Conservation (phyloP, 2,797 vertebrate genomes). For the Chaenodraco wilsoni region DNA sequence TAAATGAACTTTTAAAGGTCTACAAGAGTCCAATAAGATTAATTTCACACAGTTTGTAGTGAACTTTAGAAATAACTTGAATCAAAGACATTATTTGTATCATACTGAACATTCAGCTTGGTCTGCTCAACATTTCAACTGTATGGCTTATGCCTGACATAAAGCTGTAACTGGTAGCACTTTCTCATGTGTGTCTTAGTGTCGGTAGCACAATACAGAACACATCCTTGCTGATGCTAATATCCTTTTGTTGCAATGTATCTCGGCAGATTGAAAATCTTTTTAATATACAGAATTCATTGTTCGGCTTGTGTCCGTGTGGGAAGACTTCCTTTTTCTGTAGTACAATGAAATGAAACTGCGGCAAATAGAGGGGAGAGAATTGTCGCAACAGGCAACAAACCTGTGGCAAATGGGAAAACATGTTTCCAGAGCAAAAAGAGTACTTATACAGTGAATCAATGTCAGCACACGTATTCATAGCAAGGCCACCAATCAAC, state of each 20-base stretch:
- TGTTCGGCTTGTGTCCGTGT: slow-evolving; percentile 20
- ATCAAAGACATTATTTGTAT: slow-evolving; percentile 17
- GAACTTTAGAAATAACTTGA: slow-evolving; percentile 12
- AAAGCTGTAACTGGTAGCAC: neutral
- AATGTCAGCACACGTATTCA: slow-evolving; percentile 10
- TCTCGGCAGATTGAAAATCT: slow-evolving; percentile 4
- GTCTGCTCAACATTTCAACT: neutral
- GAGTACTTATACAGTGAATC: slow-evolving; percentile 14
- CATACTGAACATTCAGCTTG: neutral
- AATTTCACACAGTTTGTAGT: neutral
- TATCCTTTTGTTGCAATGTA: slow-evolving; percentile 15
- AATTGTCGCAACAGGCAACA: slow-evolving; percentile 9
- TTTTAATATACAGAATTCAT: slow-evolving; percentile 5
- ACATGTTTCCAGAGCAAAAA: slow-evolving; percentile 23
- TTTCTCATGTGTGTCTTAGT: slow-evolving; percentile 11
- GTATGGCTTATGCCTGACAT: neutral
- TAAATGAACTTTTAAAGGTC: slow-evolving; percentile 34
- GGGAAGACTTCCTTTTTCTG: neutral
- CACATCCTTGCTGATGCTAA: slow-evolving; percentile 5
- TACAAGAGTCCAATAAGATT: slow-evolving; percentile 25
- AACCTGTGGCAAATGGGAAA: slow-evolving; percentile 15
- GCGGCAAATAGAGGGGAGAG: slow-evolving; percentile 4
- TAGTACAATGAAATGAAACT: slow-evolving; percentile 12
- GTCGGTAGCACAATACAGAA: slow-evolving; percentile 9
- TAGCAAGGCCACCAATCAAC: neutral